phyloP scores from a whole-genome alignment of 1,140 invertebrate genomes.

The Globodera rostochiensis region DNA sequence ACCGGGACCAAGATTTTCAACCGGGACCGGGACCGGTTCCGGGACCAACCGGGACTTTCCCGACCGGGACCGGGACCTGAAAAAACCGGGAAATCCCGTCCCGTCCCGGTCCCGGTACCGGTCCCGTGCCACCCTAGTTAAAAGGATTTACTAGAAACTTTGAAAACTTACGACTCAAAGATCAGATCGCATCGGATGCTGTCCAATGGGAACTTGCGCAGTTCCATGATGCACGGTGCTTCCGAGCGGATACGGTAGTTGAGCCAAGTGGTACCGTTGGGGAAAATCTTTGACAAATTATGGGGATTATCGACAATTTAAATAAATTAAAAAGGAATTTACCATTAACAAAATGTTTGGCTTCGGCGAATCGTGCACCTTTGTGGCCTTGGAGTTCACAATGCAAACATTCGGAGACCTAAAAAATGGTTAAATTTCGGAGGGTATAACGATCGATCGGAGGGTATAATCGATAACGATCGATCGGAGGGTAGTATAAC shows the following conservation, averaged over 20 bases:
- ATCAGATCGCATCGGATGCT: conserved; percentile 58
- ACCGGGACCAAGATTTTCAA: too few species aligned
- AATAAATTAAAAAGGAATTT: neutral
- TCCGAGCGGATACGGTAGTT: conserved; percentile 65
- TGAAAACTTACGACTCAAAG: conserved; percentile 43
- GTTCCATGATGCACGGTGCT: conserved; percentile 62
- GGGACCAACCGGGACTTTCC: too few species aligned
- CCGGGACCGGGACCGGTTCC: too few species aligned
- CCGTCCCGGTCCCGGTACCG: too few species aligned
- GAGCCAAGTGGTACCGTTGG: conserved; percentile 64
- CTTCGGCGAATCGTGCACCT: conserved; percentile 63
- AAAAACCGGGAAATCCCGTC: too few species aligned
- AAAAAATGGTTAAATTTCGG: neutral
- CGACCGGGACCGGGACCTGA: too few species aligned
- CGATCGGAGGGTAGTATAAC: too few species aligned
- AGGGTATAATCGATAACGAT: too few species aligned
- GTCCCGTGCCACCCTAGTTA: too few species aligned
- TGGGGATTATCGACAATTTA: neutral
- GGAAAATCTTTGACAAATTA: conserved; percentile 51
- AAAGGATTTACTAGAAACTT: neutral
- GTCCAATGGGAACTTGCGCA: conserved; percentile 60
- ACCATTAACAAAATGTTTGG: conserved; percentile 65
- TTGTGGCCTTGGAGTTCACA: conserved; percentile 62
- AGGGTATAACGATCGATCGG: too few species aligned
- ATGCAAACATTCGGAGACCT: conserved; percentile 64